A percentile compares a stretch with the other conserved stretches of the same genome.
Evolutionary conservation across 2,888 invertebrate species (phyloP).

Genomic region (Acleris literana): DNA sequence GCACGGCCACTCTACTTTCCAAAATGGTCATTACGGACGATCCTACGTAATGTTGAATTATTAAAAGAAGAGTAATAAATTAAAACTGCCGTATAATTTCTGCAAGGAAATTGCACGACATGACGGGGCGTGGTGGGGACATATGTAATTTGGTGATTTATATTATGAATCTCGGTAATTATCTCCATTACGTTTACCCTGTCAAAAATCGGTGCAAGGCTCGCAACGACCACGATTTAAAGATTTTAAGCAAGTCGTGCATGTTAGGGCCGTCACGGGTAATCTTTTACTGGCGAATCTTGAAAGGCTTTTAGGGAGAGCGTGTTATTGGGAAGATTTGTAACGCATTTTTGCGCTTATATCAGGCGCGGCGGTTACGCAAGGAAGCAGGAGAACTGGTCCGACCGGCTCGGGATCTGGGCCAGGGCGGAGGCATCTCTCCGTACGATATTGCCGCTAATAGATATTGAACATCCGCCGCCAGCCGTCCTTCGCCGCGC

Average conservation of each 20-base stretch:
- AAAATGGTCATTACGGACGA: conserved; percentile 50
- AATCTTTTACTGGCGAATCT: conserved; percentile 70
- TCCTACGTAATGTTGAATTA: conserved; percentile 47
- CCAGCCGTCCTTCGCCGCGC: conserved; percentile 47
- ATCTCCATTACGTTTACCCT: conserved; percentile 60
- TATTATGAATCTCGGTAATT: conserved; percentile 63
- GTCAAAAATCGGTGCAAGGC: conserved; percentile 72
- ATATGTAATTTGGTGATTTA: conserved; percentile 75
- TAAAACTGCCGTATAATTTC: conserved; percentile 72
- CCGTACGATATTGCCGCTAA: conserved; percentile 76
- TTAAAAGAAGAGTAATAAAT: conserved; percentile 75
- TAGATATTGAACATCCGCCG: conserved; percentile 70
- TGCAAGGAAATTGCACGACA: conserved; percentile 73
- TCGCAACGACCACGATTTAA: conserved; percentile 60
- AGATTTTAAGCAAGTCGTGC: conserved; percentile 50
- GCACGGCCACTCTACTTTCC: conserved; percentile 46
- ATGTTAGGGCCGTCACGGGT: conserved; percentile 51
- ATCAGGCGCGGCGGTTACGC: conserved; percentile 66
- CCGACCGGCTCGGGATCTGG: conserved; percentile 77
- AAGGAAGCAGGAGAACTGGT: conserved; percentile 78
- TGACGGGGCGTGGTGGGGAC: conserved; percentile 70
- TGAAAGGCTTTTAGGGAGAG: conserved; percentile 74
- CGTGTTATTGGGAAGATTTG: conserved; percentile 70
- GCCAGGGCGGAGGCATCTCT: conserved; percentile 81
- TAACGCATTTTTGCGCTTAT: conserved; percentile 79